Evolutionary conservation across 2,888 invertebrate genomes (phyloP), one percentile per base, ranked within the genome.

Genomic region (Leptura quadrifasciata): DNA sequence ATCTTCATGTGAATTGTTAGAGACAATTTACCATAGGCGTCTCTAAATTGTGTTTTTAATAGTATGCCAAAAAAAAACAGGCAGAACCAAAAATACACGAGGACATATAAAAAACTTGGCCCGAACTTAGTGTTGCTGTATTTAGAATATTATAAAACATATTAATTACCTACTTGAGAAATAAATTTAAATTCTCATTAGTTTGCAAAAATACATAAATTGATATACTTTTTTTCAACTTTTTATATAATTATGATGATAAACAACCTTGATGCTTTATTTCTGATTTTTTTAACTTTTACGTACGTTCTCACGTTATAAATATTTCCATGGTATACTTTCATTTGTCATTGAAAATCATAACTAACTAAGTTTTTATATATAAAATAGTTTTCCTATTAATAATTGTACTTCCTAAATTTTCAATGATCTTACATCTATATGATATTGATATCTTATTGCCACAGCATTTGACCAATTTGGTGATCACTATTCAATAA

Each of bases 271-370:
- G 47, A 47, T n/a, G 17, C n/a, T 47, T n/a, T 15, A 15, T 12
- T 47, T 47, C 47, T 47, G 12, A 5, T n/a, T 47, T 47, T 47
- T 39, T 47, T 47, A 47, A 47, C 15, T 47, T 15, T n/a, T 47
- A n/a, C 47, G 47, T 47, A 47, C n/a, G n/a, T 47, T 47, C 47
- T 47, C 47, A 47, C n/a, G n/a, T 47, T 47, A 47, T 47, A 47
- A 47, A 47, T 47, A 47, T 47, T 47, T 47, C 47, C 47, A n/a
- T n/a, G 5, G 2, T n/a, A n/a, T n/a, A 47, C 47, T 47, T 47
- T 47, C 47, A 47, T n/a, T 47, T 47, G 47, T 47, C 47, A 47
- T 47, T 47, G 47, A 47, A 47, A 47, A 47, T n/a, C n/a, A n/a
- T 47, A 47, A 1, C 47, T n/a, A 47, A 1, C 4, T 47, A n/a